Evolutionary conservation across 2,888 invertebrate species (phyloP).

Genomic region (Lagria hirta): DNA sequence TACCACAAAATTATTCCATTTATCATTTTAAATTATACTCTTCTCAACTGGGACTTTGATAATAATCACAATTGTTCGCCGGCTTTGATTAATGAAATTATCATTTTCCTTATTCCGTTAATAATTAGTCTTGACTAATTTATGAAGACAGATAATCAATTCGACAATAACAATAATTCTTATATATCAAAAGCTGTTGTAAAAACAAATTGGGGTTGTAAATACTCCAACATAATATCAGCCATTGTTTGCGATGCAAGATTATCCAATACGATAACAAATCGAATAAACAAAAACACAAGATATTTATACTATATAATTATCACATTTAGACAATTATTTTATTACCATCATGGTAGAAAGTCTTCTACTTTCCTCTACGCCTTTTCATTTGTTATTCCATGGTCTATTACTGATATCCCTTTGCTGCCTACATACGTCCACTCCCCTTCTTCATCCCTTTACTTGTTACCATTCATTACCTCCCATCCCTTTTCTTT

Average conservation of each 20-base stretch:
- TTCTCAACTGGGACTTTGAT: constrained; percentile 18
- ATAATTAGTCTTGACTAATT: constrained; percentile 23
- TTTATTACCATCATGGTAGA: too few relatives aligned
- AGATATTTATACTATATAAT: too few relatives aligned
- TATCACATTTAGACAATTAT: too few relatives aligned
- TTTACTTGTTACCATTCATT: too few relatives aligned
- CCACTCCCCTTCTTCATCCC: too few relatives aligned
- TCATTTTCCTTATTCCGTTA: constrained; percentile 18
- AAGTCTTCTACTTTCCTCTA: too few relatives aligned
- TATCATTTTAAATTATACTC: constrained; percentile 38
- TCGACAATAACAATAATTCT: constrained; percentile 13
- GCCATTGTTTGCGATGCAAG: constrained; percentile 6
- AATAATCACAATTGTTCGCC: constrained; percentile 27
- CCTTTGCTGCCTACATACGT: too few relatives aligned
- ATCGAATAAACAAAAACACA: constrained; percentile 28
- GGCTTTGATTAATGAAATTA: constrained; percentile 27
- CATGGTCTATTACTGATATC: too few relatives aligned
- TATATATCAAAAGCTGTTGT: constrained; percentile 9
- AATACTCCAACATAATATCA: constrained; percentile 13
- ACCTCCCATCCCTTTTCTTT: too few relatives aligned
- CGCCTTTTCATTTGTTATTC: too few relatives aligned
- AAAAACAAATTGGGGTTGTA: constrained; percentile 8
- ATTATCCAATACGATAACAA: constrained; percentile 12
- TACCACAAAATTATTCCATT: constrained; percentile 37
- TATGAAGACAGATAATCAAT: constrained; percentile 19